Base-by-base conservation (phyloP, 2,797 vertebrate genomes). In the Cyprinella venusta region DNA sequence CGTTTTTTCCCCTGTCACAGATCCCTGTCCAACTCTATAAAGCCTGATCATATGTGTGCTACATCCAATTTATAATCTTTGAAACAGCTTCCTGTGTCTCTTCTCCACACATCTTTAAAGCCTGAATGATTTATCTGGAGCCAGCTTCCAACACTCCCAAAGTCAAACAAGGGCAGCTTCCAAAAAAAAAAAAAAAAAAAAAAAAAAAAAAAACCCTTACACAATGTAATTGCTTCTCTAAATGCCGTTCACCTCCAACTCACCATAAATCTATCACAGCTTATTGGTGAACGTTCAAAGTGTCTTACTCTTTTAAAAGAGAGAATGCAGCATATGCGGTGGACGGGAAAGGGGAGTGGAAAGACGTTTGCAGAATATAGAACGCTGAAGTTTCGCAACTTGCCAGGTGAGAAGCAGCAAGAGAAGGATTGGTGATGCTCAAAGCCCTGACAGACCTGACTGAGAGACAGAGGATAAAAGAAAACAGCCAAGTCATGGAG, bases 31-130 rank as follows among this genome's bases (percentile, higher is more conserved):
- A 45, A 38, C 74, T 63, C 24, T 30, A 30, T 63, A 76, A 76
- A 76, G 21, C 8, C 56, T 63, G 38, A 77, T 63, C 56, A 77
- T 42, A 30, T 24, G 8, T 24, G 7, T 42, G 24, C 21, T 56
- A 8, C 21, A 15, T 19, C 33, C 64, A 38, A 83, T 65, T 33
- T 48, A 64, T 13, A 76, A 45, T 80, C 70, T 71, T 71, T 75
- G 15, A 76, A 61, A 26, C 24, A 65, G 50, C 52, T 65, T 65
- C 16, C 19, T 30, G n/a, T 26, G 56, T 54, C 79, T 71, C 61
- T 83, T 83, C 79, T 82, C 86, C 86, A 72, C 84, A 86, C 88
- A 87, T 89, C 86, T 87, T 91, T 89, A 85, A 83, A 86, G 79
- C 61, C 63, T 75, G 19, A 19, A 61, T 68, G 80, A 84, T 83